Base-by-base conservation (phyloP, 92 coral and sea anemone genomes). In the Epizoanthus ramosus region DNA sequence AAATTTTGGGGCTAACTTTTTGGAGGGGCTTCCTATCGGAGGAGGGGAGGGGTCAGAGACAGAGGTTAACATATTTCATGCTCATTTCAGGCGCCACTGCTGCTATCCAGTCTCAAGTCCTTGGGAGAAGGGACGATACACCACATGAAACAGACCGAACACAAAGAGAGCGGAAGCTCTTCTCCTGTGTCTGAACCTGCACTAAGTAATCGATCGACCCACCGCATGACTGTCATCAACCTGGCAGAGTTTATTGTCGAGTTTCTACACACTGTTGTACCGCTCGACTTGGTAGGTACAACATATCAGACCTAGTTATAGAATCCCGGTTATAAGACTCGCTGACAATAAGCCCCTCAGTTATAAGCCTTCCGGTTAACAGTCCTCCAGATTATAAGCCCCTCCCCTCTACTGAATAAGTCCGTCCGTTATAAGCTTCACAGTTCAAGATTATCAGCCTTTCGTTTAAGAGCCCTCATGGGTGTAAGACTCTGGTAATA, bases 201-300 rank as follows among this genome's bases (percentile, higher is more conserved):
- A 43, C 12, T 15, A 63, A 63, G 52, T 23, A 50, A 80, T 87
- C 81, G 14, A 17, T 60, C 95, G 4, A 52, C 85, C 37, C 98
- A 96, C 71, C 89, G 94, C 18, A 85, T 89, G 88, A 79, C 97
- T 59, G 95, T 90, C 35, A 74, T 92, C 18, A 90, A 90, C 79
- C 64, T 92, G 71, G 86, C 97, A 37, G 79, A 88, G 58, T 88
- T 94, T 63, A 83, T 88, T 63, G 81, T 92, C 5, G 91, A 90
- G 73, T 93, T 96, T 70, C 83, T 94, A 17, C 89, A 93, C 7
- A 68, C 87, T 41, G 69, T 89, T 15, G 94, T 96, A 22, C 94
- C 93, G 53, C 70, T 90, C 25, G 87, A 96, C 25, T 58, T 81
- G 86, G 99, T 96, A 89, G 71, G 94, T 28, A 28, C 31, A 28